Evolutionary conservation across 2,888 invertebrate species (phyloP), one percentile per base, ranked within the genome.

Genomic region (Leucophenga maculata): DNA sequence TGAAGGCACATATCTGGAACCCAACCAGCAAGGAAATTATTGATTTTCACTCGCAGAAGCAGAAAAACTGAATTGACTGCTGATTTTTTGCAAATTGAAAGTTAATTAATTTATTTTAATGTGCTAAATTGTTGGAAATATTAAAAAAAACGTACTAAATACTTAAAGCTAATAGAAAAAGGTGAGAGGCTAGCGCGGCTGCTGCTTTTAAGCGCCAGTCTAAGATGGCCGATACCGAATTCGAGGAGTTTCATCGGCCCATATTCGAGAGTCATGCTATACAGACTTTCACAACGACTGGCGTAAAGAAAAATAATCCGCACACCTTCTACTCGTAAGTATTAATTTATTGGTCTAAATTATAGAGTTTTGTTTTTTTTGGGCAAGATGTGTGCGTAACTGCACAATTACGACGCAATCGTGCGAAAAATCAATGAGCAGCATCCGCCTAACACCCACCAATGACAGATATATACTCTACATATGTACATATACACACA

Each of bases 141-240:
- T 16, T 18, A 18, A 39, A 3, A 22, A 67, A 48, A 39, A 65
- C n/a, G 20, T 60, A 20, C n/a, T 57, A 44, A 39, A 22, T 26
- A 26, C 26, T 26, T 26, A 26, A 26, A 26, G 4, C 3, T 26
- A 26, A 4, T 26, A 26, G n/a, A n/a, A n/a, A n/a, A 26, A 26
- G 26, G 26, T 4, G 75, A 70, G 80, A 39, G 32, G 31, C 59
- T n/a, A 32, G 18, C 1, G 44, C n/a, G n/a, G n/a, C n/a, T n/a
- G n/a, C n/a, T n/a, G n/a, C n/a, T n/a, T n/a, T n/a, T n/a, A n/a
- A n/a, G n/a, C n/a, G 60, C 18, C 60, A 6, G n/a, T 60, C 18
- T 18, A n/a, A 90, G 90, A 97, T 97, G 96, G 96, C 96, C 85
- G 97, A 97, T 91, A 94, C 93, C 89, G 96, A 97, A 90, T 97